Evolutionary conservation across 2,113 vertebrate genomes (phyloP).

Genomic region (Saccopteryx leptura): DNA sequence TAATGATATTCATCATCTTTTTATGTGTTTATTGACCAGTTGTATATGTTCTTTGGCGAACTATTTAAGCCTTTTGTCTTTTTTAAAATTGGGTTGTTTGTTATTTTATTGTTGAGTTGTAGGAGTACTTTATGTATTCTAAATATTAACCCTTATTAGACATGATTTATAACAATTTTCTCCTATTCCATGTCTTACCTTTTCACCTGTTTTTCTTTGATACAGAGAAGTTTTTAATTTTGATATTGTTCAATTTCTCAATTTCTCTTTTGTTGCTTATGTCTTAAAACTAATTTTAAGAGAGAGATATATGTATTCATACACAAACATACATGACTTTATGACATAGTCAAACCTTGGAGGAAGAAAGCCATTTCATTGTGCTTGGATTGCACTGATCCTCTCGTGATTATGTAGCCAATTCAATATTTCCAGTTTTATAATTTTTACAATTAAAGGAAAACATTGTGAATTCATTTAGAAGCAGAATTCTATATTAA

Average conservation of each 20-base stretch:
- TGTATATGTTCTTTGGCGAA: background rate
- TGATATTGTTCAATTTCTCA: background rate
- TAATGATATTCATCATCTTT: background rate
- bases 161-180: background rate
- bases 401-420: background rate
- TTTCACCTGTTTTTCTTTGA: background rate
- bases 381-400: background rate
- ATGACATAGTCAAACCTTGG: background rate
- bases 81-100: background rate
- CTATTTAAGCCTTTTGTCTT: background rate
- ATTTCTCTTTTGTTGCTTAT: background rate
- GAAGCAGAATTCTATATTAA: background rate
- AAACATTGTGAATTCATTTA: background rate
- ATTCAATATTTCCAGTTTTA: background rate
- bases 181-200: background rate
- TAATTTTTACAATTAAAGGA: background rate
- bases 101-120: background rate
- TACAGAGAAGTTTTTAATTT: background rate
- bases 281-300: conserved; percentile 19
- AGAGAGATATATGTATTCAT: background rate
- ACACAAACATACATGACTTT: background rate
- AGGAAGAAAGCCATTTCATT: background rate
- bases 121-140: background rate
- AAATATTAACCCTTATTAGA: background rate
- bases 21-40: background rate